phyloP scores from a whole-genome alignment of 2,797 vertebrate species.

The Hemibagrus guttatus region DNA sequence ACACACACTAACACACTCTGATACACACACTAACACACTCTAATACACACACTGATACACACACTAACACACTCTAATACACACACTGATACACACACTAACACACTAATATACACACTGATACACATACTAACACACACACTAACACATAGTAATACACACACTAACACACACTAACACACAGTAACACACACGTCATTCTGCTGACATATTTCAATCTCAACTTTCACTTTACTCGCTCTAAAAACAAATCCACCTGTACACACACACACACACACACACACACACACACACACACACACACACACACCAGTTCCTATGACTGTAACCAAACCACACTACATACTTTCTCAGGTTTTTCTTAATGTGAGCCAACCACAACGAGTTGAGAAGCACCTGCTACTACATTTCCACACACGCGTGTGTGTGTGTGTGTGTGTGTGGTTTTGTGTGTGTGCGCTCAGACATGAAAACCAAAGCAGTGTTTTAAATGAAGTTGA shows the following conservation, averaged over 20 bases:
- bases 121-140: neutral
- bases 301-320: neutral
- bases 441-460: slow-evolving; percentile 12
- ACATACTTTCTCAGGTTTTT: neutral
- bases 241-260: neutral
- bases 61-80: slow-evolving; percentile 1
- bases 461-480: neutral
- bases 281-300: neutral
- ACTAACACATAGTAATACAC: neutral
- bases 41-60: neutral
- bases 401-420: neutral
- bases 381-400: slow-evolving; percentile 6
- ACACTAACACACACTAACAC: neutral
- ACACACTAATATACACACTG: too few relatives aligned
- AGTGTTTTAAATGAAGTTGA: neutral
- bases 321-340: neutral
- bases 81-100: neutral
- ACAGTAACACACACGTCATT: neutral
- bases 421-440: slow-evolving; percentile 11
- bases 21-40: neutral
- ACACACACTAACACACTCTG: neutral
- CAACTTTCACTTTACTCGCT: neutral
- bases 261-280: slow-evolving; percentile 4
- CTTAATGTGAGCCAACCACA: neutral
- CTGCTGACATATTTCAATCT: neutral